A percentile compares a stretch with the other conserved stretches of the same genome.
These are phyloP conservation scores for Tamias sibiricus DNA, from an alignment of 2,113 vertebrate genomes.

Conservation along the genomic window DNA sequence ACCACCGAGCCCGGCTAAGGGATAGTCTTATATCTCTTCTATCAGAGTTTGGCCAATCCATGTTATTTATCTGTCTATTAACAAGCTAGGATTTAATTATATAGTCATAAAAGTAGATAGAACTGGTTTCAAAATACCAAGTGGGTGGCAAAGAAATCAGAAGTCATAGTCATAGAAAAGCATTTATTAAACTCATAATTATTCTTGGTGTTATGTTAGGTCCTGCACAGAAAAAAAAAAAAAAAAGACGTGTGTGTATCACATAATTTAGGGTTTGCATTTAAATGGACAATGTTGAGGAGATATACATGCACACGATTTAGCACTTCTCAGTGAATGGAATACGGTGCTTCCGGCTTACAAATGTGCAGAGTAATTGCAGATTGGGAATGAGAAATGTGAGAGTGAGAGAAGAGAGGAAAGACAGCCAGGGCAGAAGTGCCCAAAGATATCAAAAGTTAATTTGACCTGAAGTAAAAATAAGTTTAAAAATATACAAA, in stretches of 20 bases:
- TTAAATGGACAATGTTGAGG: not conserved
- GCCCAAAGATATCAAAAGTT: not conserved
- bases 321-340: not conserved
- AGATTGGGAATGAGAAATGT: not conserved
- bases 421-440: not conserved
- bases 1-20: no score
- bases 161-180: constrained; percentile 29
- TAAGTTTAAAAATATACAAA: not conserved
- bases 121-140: constrained; percentile 43
- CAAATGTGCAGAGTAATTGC: not conserved
- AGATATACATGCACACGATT: not conserved
- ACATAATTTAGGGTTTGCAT: not conserved
- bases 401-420: not conserved
- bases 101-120: not conserved
- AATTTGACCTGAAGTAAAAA: constrained; percentile 31
- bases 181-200: constrained; percentile 50
- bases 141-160: constrained; percentile 38
- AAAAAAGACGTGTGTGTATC: not conserved
- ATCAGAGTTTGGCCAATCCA: constrained; percentile 4
- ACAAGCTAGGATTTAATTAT: constrained; percentile 12
- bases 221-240: not conserved
- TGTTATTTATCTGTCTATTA: constrained; percentile 28
- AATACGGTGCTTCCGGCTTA: not conserved
- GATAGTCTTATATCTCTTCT: not conserved
- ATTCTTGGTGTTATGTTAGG: not conserved